Evolutionary conservation across 37 sponge, comb jelly and placozoan genomes (phyloP).

Genomic region (Petrosia ficiformis): DNA sequence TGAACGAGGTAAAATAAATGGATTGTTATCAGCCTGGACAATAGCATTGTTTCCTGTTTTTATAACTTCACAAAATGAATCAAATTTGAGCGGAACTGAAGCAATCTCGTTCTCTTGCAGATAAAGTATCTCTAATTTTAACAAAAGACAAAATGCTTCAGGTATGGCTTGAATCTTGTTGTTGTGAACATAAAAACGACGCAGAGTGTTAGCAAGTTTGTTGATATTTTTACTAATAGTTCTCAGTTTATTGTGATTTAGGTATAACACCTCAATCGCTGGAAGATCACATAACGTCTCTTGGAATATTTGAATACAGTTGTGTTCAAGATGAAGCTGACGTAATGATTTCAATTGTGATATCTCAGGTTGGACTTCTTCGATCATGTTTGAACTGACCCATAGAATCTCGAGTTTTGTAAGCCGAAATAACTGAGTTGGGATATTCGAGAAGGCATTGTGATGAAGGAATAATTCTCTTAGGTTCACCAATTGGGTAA

Average conservation of each 20-base stretch:
- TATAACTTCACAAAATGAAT: not conserved
- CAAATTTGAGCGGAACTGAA: conserved; percentile 25
- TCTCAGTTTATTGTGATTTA: conserved; percentile 51
- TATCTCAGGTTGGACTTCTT: conserved; percentile 47
- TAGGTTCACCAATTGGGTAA: conserved; percentile 37
- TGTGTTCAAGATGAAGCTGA: conserved; percentile 68
- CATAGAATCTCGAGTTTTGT: conserved; percentile 55
- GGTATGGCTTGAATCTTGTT: conserved; percentile 62
- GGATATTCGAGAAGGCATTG: conserved; percentile 50
- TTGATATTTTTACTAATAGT: conserved; percentile 26
- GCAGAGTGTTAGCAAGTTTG: conserved; percentile 17
- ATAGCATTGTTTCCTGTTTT: not conserved
- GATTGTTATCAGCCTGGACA: conserved; percentile 19
- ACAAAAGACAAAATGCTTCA: conserved; percentile 17
- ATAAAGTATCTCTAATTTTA: conserved; percentile 23
- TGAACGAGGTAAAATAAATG: conserved; percentile 19
- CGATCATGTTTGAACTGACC: conserved; percentile 54
- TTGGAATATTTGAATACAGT: conserved; percentile 42
- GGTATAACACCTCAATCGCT: conserved; percentile 52
- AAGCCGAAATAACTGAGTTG: conserved; percentile 36
- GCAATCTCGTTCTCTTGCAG: conserved; percentile 59
- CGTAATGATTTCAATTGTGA: conserved; percentile 17
- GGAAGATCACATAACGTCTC: conserved; percentile 36
- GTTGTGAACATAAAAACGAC: conserved; percentile 54
- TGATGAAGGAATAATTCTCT: conserved; percentile 63